Conservation (phyloP, 2,888 invertebrate genomes). For the Cylloceria caligata region DNA sequence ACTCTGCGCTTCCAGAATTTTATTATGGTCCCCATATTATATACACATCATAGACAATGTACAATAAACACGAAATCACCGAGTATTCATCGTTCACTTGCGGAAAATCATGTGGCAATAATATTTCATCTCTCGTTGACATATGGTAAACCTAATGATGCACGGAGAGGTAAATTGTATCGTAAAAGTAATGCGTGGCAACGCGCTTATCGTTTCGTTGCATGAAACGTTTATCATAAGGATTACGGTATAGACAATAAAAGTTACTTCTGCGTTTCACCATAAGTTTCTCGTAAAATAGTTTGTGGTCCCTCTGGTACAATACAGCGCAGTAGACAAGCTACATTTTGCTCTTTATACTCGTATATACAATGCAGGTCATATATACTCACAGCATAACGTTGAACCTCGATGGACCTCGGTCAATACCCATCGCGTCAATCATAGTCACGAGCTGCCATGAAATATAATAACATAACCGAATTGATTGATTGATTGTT, state of each 20-base stretch:
- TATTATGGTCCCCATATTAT: neutral
- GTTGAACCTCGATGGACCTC: neutral
- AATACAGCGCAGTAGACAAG: neutral
- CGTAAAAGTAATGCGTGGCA: too few species aligned
- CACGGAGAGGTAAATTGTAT: too few species aligned
- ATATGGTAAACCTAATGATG: neutral
- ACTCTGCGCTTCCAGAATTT: neutral
- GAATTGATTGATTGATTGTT: constrained; percentile 9
- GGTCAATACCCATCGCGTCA: neutral
- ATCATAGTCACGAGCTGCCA: constrained; percentile 3
- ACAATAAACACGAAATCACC: neutral
- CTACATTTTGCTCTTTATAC: neutral
- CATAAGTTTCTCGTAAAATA: neutral
- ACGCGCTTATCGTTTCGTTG: neutral
- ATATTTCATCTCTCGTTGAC: neutral
- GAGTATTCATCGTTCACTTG: neutral
- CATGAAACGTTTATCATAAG: neutral
- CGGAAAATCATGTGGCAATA: neutral
- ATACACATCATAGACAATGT: neutral
- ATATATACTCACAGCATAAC: neutral
- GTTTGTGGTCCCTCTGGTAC: neutral
- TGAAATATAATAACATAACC: neutral
- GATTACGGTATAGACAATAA: neutral
- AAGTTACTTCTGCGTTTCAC: neutral
- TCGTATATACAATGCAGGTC: neutral